Evolutionary conservation across 2,113 vertebrate species (phyloP), one percentile per base, ranked within the genome.

Genomic region (Solea senegalensis): DNA sequence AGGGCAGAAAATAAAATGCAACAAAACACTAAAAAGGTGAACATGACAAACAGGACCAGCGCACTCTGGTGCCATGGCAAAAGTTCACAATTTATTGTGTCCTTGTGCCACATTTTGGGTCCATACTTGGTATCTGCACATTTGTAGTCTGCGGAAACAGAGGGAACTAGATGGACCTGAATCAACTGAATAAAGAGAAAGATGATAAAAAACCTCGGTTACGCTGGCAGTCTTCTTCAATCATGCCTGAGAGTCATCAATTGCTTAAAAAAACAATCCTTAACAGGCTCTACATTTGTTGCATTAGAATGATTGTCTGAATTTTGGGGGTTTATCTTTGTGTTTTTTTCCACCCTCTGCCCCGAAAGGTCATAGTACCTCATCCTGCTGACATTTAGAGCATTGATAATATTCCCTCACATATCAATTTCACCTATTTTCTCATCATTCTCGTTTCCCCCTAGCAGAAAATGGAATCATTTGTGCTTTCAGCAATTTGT

Each of bases 391-490:
- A 92, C 90, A 92, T 92, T 93, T 91, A 86, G 86, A 90, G 85
- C 90, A 91, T 90, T 93, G 91, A 92, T 93, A 93, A 94, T 93
- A 93, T 93, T 92, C 91, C 90, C 90, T 90, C 92, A 91, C 91
- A 92, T 94, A 94, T 94, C 94, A 94, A 93, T 93, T 94, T 94
- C 92, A 93, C 90, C 92, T 92, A 93, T 94, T 94, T 94, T 94
- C 90, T 91, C 92, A 92, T 94, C 90, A 92, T 93, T 94, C 91
- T 86, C 91, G 86, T 92, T 91, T 92, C 91, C 90, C 86, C 81
- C 90, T 80, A 78, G 88, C 89, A 92, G 88, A 93, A 94, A 94
- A 94, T 94, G 92, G 90, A 94, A 93, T 94, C 93, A 94, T 94
- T 94, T 93, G 92, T 93, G 93, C 94, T 94, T 94, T 94, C 91